These are phyloP conservation scores for Lasioglossum marginatum DNA, from an alignment of 2,888 invertebrate genomes.

Conservation along the genomic window DNA sequence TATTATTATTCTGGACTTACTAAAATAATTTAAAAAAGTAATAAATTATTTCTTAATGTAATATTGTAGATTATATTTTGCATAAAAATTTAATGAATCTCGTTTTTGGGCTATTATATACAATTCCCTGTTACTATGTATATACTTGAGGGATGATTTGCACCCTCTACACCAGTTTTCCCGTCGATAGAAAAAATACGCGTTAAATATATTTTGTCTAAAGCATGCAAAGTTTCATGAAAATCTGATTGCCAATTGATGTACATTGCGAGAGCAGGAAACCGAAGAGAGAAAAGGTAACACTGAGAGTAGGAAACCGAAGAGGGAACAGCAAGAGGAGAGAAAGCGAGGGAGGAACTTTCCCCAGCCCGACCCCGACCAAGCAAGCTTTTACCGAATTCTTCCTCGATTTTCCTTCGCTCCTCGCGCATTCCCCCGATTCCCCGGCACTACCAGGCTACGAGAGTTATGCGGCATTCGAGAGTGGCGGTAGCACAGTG, in stretches of 20 bases:
- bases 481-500: constrained; percentile 15
- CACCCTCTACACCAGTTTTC: too few species aligned
- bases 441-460: constrained; percentile 26
- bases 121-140: too few species aligned
- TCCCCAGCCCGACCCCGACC: not conserved
- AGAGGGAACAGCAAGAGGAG: not conserved
- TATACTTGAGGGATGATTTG: too few species aligned
- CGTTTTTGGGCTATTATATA: too few species aligned
- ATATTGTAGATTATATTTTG: too few species aligned
- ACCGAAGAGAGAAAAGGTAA: not conserved
- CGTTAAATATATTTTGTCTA: too few species aligned
- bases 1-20: too few species aligned
- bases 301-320: not conserved
- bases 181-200: too few species aligned
- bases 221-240: not conserved
- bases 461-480: constrained; percentile 56
- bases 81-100: too few species aligned
- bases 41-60: too few species aligned
- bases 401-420: constrained; percentile 33
- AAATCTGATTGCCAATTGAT: not conserved
- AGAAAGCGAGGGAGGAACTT: not conserved
- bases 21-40: too few species aligned
- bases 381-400: constrained; percentile 4
- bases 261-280: not conserved
- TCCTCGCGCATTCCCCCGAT: constrained; percentile 53